Base-by-base conservation (phyloP, 1,140 invertebrate genomes). In the Cotesia chilonis region DNA sequence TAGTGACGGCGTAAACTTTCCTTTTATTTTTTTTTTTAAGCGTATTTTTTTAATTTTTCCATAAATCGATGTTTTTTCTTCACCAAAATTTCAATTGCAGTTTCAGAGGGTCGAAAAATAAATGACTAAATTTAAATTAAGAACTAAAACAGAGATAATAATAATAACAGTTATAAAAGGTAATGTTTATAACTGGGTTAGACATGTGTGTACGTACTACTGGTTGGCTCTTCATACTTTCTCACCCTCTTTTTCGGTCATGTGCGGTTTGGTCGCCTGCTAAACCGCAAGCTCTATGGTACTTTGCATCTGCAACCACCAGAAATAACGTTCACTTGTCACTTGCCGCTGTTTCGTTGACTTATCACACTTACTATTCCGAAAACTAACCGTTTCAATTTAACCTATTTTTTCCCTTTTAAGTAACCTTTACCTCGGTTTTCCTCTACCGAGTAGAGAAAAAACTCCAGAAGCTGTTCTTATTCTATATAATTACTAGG, bases 271-370 rank as follows among this genome's bases (percentile, higher is more conserved):
- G 59, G 59, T 60, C 59, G 59, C 20, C 28, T 36, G 59, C 20
- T 7, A 28, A 64, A 47, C 61, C 61, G n/a, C 61, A 64, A 37
- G 28, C 37, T 38, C 36, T 38, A 37, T 61, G 60, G n/a, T 61
- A 61, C 28, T 36, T 35, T 7, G 60, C 60, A 61, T 61, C 61
- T 64, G 61, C 14, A 47, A 64, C 61, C 61, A 47, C 61, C 28
- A 64, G 28, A 37, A 64, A 37, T 64, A 64, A 64, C 37, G 37
- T 64, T 37, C 37, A 64, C 35, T 36, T 64, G 61, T 64, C 61
- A 64, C 61, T 47, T 38, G 37, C 61, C 37, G 61, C 61, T 64
- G 61, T 64, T 64, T 64, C 61, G 61, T 64, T 64, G 61, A 64
- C 61, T 64, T 64, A 64, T 64, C 14, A 36, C 36, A 47, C 28